phyloP scores from a whole-genome alignment of 2,888 invertebrate species.

The Sinelater perroti region DNA sequence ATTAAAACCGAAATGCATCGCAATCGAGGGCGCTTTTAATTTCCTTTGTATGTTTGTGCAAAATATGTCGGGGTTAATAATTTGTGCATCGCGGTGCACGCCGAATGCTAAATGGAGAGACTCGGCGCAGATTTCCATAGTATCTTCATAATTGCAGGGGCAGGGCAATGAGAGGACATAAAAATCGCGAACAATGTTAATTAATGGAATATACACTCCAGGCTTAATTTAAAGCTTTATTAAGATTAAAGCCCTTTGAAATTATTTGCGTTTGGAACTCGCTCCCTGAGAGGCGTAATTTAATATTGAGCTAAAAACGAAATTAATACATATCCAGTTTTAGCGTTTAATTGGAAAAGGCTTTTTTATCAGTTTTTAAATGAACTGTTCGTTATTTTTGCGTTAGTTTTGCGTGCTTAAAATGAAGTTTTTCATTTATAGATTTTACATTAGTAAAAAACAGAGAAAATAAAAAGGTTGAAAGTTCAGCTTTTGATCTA shows the following conservation, averaged over 20 bases:
- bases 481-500: too few relatives aligned
- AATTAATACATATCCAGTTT: not conserved
- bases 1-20: not conserved
- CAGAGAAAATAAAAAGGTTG: too few relatives aligned
- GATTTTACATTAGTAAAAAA: too few relatives aligned
- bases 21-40: not conserved
- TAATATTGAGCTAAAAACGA: conserved; percentile 15
- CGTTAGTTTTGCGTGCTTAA: too few relatives aligned
- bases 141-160: not conserved
- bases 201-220: conserved; percentile 13
- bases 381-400: too few relatives aligned
- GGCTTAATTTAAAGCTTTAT: conserved; percentile 11
- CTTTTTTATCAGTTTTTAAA: too few relatives aligned
- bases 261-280: conserved; percentile 1
- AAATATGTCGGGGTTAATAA: not conserved
- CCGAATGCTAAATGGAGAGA: not conserved
- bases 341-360: not conserved
- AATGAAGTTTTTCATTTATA: too few relatives aligned
- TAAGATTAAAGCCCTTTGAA: conserved; percentile 11
- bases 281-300: conserved; percentile 1
- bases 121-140: not conserved
- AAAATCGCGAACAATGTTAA: conserved; percentile 11
- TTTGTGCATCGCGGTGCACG: not conserved
- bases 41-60: conserved; percentile 1
- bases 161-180: not conserved